Conservation (phyloP, 2,888 invertebrate species). For the Clitarchus hookeri region DNA sequence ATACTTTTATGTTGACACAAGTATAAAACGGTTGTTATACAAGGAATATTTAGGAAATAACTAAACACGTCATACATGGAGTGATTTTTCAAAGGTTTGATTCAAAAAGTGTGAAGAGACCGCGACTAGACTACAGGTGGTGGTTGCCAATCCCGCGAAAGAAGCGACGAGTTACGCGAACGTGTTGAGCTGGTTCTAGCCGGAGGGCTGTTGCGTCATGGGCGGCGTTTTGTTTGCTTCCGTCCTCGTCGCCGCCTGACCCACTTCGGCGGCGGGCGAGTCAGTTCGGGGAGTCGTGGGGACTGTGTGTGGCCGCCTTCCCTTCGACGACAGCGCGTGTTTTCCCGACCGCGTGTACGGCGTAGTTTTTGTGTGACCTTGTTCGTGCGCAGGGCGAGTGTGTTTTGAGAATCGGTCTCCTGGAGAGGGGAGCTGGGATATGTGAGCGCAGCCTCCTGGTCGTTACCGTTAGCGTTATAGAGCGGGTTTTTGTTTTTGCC, state of each 20-base stretch:
- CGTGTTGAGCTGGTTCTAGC: neutral
- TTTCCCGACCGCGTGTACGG: neutral
- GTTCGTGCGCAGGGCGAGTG: neutral
- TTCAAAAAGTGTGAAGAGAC: too few relatives aligned
- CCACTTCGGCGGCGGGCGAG: neutral
- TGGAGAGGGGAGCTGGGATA: neutral
- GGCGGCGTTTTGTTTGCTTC: neutral
- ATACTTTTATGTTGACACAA: too few relatives aligned
- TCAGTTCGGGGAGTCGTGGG: neutral
- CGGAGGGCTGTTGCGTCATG: neutral
- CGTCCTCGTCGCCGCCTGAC: neutral
- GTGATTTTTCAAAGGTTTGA: too few relatives aligned
- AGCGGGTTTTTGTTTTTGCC: neutral
- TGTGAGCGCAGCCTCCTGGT: too few relatives aligned
- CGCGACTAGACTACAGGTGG: too few relatives aligned
- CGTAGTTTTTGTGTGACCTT: neutral
- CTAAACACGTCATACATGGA: too few relatives aligned
- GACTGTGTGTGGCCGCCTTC: too few relatives aligned
- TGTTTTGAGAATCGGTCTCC: neutral
- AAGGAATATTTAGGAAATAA: too few relatives aligned
- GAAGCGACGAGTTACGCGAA: neutral
- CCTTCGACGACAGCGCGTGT: neutral
- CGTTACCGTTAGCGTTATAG: conserved; percentile 8
- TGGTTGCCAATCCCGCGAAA: too few relatives aligned
- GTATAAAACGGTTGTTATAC: too few relatives aligned